phyloP scores from a whole-genome alignment of 2,888 invertebrate genomes.

The Boloria selene region DNA sequence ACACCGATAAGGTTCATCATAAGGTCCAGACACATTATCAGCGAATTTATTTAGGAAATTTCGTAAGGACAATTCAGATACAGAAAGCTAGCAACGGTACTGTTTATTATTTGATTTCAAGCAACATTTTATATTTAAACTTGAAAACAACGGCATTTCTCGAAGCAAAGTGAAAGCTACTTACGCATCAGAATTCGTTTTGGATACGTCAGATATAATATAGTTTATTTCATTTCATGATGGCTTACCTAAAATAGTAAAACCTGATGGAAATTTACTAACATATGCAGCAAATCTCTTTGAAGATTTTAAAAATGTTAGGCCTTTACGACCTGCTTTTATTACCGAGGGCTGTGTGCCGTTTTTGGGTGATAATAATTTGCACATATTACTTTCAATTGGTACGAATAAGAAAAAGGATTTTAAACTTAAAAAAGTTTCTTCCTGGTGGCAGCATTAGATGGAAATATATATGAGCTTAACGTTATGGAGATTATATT shows the following conservation, averaged over 20 bases:
- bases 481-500: constrained; percentile 67
- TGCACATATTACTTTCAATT: no score
- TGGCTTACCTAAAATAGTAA: constrained; percentile 53
- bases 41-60: constrained; percentile 62
- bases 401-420: constrained; percentile 57
- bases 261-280: constrained; percentile 47
- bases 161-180: no score
- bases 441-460: constrained; percentile 58
- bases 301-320: constrained; percentile 56
- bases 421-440: no score
- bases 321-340: no score
- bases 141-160: no score
- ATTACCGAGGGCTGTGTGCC: no score
- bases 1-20: constrained; percentile 57
- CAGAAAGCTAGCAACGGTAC: constrained; percentile 61
- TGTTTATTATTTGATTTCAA: constrained; percentile 55
- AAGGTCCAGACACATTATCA: constrained; percentile 54
- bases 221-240: constrained; percentile 61
- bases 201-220: constrained; percentile 65
- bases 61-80: constrained; percentile 60
- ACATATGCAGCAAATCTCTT: constrained; percentile 49
- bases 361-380: no score
- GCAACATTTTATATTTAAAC: constrained; percentile 54
- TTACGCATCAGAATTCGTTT: constrained; percentile 66
- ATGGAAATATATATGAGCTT: constrained; percentile 68